Evolutionary conservation across 1,140 invertebrate species (phyloP), one percentile per base, ranked within the genome.

Genomic region (Drosophila burlai): DNA sequence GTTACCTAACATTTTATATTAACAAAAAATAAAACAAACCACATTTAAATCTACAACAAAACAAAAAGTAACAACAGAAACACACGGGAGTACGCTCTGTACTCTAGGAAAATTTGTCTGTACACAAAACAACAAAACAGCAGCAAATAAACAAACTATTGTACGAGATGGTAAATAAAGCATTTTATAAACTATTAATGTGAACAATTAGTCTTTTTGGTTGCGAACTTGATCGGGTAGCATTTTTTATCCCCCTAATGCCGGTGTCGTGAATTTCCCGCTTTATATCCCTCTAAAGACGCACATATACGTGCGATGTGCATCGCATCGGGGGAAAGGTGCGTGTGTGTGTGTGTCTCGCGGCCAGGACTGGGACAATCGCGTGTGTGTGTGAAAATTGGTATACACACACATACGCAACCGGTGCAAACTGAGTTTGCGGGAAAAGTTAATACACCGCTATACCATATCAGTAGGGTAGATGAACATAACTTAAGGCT

Each of bases 371-470:
- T 63, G 81, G 60, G 58, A 50, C 57, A 46, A 38, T 59, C 65
- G 31, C 21, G 50, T 76, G 40, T 84, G 40, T 84, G 57, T 81
- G 52, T 65, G 77, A 61, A 84, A 81, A 47, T 74, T 45, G 57
- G 85, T 87, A 81, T 87, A 87, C 85, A 87, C 89, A 87, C 85
- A 87, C 81, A 87, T 79, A 90, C 85, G 84, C 74, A 85, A 55
- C 58, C 58, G 24, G 50, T 45, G 21, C 60, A 45, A 68, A 57
- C 50, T 34, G 47, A 59, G 52, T 55, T 54, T 77, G 47, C 43
- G 43, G 55, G 50, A 77, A 59, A 49, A 55, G 50, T 13, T 36
- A 38, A 5, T 69, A 60, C 34, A 38, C 29, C 29, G 29, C 29
- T 55, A 31, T 40, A 46, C n/a, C 42, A 58, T 26, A 59, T 40